Evolutionary conservation across 2,888 invertebrate genomes (phyloP), one percentile per base, ranked within the genome.

Genomic region (Carpatolechia fugitivella): DNA sequence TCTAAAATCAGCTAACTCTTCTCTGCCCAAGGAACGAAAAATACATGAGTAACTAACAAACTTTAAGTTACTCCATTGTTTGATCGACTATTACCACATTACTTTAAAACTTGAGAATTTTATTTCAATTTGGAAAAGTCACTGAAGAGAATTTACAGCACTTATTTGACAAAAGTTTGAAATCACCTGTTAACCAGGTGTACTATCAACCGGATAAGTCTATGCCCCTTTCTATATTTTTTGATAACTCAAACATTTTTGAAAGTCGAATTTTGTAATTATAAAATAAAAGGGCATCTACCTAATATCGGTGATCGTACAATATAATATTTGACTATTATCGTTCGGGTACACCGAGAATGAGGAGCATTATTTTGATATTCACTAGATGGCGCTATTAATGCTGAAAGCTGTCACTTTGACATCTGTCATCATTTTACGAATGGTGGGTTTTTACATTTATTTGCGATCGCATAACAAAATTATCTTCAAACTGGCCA

Each of bases 291-390:
- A 11, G 24, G 35, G 20, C 49, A 24, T 49, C 20, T 29, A 49
- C 33, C 18, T 48, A 48, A 33, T 20, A 20, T n/a, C 33, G 18
- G 51, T 20, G 18, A 18, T 24, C 24, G 54, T 69, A 68, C 68
- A 73, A 68, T 69, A 68, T 69, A 71, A 67, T 66, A 68, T 68
- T 44, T 70, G 67, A 72, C 69, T 68, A 72, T 70, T 66, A 70
- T 67, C 68, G 69, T 68, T 72, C 63, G 65, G 62, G 66, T 65
- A 70, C 63, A 76, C 82, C 82, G 79, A 84, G 75, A 78, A 76
- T 30, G 24, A 24, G 20, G 29, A 29, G 13, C 20, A 6, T 44
- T 20, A 6, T 29, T 44, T 14, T 44, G 1, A 44, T 44, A 29
- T 29, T 11, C 44, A 29, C 44, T 44, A 29, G 44, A 20, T n/a